Evolutionary conservation across 2,888 invertebrate species (phyloP).

Genomic region (Papilio demoleus): DNA sequence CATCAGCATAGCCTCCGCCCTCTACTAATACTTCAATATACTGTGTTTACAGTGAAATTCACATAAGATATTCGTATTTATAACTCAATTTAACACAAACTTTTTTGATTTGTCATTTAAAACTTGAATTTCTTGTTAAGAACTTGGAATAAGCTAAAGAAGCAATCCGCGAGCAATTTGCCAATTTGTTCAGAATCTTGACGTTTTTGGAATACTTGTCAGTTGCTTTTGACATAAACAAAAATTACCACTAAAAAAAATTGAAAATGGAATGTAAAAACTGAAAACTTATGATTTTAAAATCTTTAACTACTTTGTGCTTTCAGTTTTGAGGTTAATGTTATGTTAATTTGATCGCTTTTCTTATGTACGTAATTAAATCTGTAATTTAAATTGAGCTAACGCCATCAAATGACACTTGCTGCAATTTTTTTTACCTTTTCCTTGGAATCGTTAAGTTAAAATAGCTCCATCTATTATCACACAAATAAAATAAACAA

Average conservation of each 20-base stretch:
- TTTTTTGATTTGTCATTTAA: not conserved
- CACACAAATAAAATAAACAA: not conserved
- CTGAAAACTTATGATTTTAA: not conserved
- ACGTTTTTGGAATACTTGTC: not conserved
- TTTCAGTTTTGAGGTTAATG: not conserved
- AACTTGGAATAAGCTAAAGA: not conserved
- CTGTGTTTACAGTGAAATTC: not conserved
- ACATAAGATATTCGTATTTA: not conserved
- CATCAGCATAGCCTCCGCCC: constrained; percentile 33
- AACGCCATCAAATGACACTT: not conserved
- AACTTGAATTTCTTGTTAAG: not conserved
- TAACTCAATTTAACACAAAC: not conserved
- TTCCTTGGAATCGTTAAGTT: not conserved
- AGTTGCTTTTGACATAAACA: no score
- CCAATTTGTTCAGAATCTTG: not conserved
- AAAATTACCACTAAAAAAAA: not conserved
- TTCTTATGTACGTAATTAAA: not conserved
- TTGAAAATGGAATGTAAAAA: not conserved
- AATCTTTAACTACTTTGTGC: not conserved
- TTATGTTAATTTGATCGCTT: not conserved
- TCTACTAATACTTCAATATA: not conserved
- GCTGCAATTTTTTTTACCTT: not conserved
- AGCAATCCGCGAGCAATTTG: not conserved
- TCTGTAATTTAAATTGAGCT: not conserved
- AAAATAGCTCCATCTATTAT: constrained; percentile 55